Conservation (phyloP, 2,113 vertebrate genomes). For the Camelus dromedarius region DNA sequence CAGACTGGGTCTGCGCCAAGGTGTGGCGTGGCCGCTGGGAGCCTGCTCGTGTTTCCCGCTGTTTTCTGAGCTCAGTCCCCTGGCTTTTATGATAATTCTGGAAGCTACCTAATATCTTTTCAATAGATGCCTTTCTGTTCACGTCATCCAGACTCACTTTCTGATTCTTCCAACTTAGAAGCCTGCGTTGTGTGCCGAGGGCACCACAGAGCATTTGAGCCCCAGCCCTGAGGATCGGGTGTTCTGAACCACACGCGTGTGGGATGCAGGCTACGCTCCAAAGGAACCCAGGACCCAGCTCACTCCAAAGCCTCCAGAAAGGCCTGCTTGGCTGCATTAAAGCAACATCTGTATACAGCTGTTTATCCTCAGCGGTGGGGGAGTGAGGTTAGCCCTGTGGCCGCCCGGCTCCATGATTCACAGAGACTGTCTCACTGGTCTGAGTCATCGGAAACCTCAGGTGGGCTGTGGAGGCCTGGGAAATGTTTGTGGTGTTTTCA, state of each 20-base stretch:
- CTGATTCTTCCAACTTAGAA: not conserved
- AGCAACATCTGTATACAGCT: not conserved
- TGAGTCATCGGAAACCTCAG: constrained; percentile 75
- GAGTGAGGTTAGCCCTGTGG: constrained; percentile 46
- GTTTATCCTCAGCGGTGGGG: not conserved
- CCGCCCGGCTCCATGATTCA: constrained; percentile 25
- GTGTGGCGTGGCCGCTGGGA: fast-evolving
- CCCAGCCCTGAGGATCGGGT: not conserved
- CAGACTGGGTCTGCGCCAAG: not conserved
- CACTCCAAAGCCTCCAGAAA: not conserved
- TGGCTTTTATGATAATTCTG: not conserved
- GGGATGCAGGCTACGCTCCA: not conserved
- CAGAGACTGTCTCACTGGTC: constrained; percentile 53
- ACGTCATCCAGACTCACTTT: not conserved
- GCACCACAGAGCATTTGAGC: not conserved
- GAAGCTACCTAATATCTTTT: not conserved
- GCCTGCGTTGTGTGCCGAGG: not conserved
- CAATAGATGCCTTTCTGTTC: not conserved
- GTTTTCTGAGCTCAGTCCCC: not conserved
- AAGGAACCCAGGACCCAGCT: not conserved
- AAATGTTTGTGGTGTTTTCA: constrained; percentile 67
- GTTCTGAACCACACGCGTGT: not conserved
- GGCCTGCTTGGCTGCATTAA: not conserved
- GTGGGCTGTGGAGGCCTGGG: constrained; percentile 58
- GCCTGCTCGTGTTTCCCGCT: not conserved